A percentile compares a stretch with the other conserved stretches of the same genome.
Evolutionary conservation across 1,140 invertebrate species (phyloP).

Genomic region (Leptinotarsa texana): DNA sequence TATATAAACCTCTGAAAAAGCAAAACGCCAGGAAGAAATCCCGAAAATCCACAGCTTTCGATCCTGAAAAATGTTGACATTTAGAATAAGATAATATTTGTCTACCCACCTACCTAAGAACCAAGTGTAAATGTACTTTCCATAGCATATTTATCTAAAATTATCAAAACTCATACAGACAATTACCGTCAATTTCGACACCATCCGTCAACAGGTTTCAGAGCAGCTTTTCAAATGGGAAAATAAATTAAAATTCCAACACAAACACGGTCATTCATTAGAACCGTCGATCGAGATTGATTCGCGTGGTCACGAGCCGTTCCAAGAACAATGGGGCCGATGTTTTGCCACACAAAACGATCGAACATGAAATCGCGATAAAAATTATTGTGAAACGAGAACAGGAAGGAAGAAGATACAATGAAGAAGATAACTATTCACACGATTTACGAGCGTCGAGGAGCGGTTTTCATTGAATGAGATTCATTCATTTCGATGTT

Average conservation of each 20-base stretch:
- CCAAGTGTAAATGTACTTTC: no score
- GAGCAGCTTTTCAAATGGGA: background rate
- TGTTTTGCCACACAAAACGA: background rate
- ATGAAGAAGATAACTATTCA: background rate
- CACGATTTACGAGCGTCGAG: background rate
- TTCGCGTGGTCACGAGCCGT: background rate
- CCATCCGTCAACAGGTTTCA: background rate
- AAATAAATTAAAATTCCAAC: constrained; percentile 3
- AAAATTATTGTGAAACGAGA: constrained; percentile 1
- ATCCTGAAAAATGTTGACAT: no score
- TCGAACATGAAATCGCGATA: constrained; percentile 2
- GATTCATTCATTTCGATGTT: background rate
- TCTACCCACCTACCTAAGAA: no score
- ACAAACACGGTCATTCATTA: background rate
- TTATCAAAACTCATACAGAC: no score
- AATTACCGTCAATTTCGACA: no score
- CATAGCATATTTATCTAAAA: no score
- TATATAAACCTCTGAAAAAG: no score
- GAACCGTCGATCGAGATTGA: constrained; percentile 1
- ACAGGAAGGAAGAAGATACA: constrained; percentile 1
- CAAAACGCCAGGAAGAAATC: no score
- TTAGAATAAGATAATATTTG: no score
- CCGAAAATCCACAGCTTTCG: no score
- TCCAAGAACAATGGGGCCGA: background rate
- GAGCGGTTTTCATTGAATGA: background rate